Evolutionary conservation across 2,113 vertebrate species (phyloP), one percentile per base, ranked within the genome.

Genomic region (Cryptomyrus ogoouensis): DNA sequence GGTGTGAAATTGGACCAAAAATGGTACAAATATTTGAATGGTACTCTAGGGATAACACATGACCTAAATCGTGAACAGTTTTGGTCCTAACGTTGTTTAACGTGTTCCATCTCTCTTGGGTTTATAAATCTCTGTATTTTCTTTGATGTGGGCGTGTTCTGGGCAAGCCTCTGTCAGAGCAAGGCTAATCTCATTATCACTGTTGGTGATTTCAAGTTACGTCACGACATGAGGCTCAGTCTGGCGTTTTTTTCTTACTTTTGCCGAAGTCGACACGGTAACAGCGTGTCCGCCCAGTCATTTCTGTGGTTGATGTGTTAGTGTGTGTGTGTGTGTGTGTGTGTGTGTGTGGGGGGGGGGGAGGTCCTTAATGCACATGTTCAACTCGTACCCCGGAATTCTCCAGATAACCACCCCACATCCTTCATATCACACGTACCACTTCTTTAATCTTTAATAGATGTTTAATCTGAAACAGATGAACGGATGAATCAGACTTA

Each of bases 1-100:
- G 35, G 42, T 49, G 24, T 10, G 24, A 47, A 46, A 85, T 49
- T 9, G 0, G n/a, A n/a, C 10, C 83, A 85, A 7, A 47, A n/a
- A 50, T 86, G 21, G 49, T 47, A n/a, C 17, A 86, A 86, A 49
- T 50, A 27, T 86, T 86, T 86, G n/a, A 86, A 50, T 86, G 83
- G 49, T n/a, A 86, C 47, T 47, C 47, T 13, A 31, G 44, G n/a
- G 47, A 47, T 49, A n/a, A 86, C 21, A 50, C 47, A 21, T 49
- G 83, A 31, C 83, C 83, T 49, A 86, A 86, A 86, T 86, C 46
- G 4, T 50, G 42, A 49, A 13, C 19, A 44, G 83, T 86, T 27
- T 50, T 86, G 35, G 21, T 21, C 24, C 83, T 47, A 50, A 17
- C 35, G 74, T 42, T 42, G 17, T 80, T 80, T 80, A 80, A 42